phyloP scores from a whole-genome alignment of 2,888 invertebrate genomes.

The Julus scandinavius region DNA sequence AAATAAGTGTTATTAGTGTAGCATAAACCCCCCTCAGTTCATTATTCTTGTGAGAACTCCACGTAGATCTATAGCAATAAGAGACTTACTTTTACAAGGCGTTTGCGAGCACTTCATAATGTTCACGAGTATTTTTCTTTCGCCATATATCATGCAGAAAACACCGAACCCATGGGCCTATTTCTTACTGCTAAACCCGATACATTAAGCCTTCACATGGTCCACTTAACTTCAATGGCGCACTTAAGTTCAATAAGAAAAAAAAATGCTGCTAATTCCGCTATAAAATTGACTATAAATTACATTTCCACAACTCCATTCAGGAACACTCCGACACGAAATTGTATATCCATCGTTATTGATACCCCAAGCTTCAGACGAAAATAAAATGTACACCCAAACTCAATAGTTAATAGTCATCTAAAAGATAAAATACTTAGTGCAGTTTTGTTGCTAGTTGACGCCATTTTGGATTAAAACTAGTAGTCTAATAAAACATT shows the following conservation, averaged over 20 bases:
- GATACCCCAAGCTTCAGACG: neutral
- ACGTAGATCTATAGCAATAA: neutral
- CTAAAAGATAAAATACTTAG: neutral
- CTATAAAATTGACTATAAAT: conserved; percentile 49
- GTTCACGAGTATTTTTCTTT: conserved; percentile 4
- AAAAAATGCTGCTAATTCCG: conserved; percentile 41
- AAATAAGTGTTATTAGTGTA: conserved; percentile 7
- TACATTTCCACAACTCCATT: conserved; percentile 19
- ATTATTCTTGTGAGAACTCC: neutral
- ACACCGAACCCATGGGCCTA: conserved; percentile 47
- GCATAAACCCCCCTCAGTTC: conserved; percentile 3
- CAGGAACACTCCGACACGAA: neutral
- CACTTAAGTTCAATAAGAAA: conserved; percentile 47
- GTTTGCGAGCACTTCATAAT: conserved; percentile 35
- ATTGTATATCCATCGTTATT: neutral
- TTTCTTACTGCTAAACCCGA: conserved; percentile 18
- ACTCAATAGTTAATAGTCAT: neutral
- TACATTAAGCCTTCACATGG: conserved; percentile 46
- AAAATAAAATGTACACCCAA: neutral
- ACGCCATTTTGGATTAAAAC: no score
- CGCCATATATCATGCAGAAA: conserved; percentile 50
- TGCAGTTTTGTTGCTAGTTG: no score
- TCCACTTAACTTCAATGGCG: conserved; percentile 49
- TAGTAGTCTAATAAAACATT: no score
- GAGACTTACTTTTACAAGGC: conserved; percentile 25